Evolutionary conservation across 2,888 invertebrate species (phyloP), one percentile per base, ranked within the genome.

Genomic region (Achlya flavicornis): DNA sequence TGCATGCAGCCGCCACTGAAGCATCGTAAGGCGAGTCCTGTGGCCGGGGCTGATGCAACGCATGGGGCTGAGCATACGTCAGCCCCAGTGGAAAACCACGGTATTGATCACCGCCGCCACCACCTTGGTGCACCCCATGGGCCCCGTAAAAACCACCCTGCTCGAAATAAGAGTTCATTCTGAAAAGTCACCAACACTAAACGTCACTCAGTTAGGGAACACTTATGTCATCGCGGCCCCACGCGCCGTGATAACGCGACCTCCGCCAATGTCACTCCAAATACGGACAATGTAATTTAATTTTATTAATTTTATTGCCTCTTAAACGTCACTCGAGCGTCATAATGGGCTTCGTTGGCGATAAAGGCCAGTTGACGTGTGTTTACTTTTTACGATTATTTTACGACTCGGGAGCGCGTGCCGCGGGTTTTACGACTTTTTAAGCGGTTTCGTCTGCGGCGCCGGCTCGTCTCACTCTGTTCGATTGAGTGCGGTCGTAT

Each of bases 101-200:
- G 90, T 98, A 97, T 90, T 97, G 96, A 92, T 97, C 96, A 77
- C 97, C 97, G 67, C 96, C 95, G 26, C 92, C 95, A 77, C 96
- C 95, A 70, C 95, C 95, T 94, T 98, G 96, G 94, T 97, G 96
- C 81, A 93, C 93, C 87, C 98, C 98, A 92, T 98, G 97, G 84
- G 96, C 95, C 85, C 98, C 98, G 95, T 98, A 98, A 95, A 98
- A 98, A 92, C 98, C 98, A 92, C 97, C 97, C 95, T 98, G 98
- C 95, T 98, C 98, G 92, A 98, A 98, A 93, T 98, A 98, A 89
- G 98, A 98, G 97, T 98, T 98, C 98, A 98, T 98, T 91, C 91
- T 96, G 90, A 85, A 84, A 80, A 79, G 85, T 92, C 91, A 89
- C 90, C 76, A 84, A 79, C 89, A 89, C 91, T 77, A 87, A 53